Base-by-base conservation (phyloP, 2,888 invertebrate species). In the Mesoligia furuncula region DNA sequence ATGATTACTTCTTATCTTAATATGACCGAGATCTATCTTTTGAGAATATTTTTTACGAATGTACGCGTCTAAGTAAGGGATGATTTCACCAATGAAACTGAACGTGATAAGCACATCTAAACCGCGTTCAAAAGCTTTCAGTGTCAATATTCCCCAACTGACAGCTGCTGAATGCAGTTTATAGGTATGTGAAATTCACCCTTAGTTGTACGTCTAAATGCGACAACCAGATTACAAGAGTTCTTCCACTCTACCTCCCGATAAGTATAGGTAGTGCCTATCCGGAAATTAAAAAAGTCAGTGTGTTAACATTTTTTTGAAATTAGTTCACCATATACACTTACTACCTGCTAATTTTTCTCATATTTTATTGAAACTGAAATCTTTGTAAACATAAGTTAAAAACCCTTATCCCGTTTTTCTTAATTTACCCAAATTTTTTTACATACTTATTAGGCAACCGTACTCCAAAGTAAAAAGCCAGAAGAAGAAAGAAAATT, bases 381-480 rank as follows among this genome's bases (percentile, higher is more conserved):
- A 48, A 24, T 24, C 17, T 48, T 39, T 24, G 27, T 2, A 24
- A 48, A 48, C 11, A 57, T n/a, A 42, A 54, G 36, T 51, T 27
- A 61, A 31, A 3, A 70, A 45, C 20, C 42, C 24, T 45, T 24
- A 57, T 27, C 27, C 9, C 4, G 0, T 11, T 1, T 27, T 78
- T n/a, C 8, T 54, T 1, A 54, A 61, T 31, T 66, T 24, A 48
- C 48, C 81, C 45, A 61, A 31, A 42, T 61, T 77, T 61, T 8
- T n/a, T 79, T 59, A 6, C 2, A 17, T n/a, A 66, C n/a, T 6
- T 36, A 48, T 0, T 36, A 48, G 17, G 54, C 57, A n/a, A 31
- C 24, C 31, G 13, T 59, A 36, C 17, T 51, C 15, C 39, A 24
- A 57, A 70, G 61, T 15, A 27, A 81, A 73, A 73, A 67, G 31